Base-by-base conservation (phyloP, 2,797 vertebrate genomes). In the Cirrhinus mrigala region DNA sequence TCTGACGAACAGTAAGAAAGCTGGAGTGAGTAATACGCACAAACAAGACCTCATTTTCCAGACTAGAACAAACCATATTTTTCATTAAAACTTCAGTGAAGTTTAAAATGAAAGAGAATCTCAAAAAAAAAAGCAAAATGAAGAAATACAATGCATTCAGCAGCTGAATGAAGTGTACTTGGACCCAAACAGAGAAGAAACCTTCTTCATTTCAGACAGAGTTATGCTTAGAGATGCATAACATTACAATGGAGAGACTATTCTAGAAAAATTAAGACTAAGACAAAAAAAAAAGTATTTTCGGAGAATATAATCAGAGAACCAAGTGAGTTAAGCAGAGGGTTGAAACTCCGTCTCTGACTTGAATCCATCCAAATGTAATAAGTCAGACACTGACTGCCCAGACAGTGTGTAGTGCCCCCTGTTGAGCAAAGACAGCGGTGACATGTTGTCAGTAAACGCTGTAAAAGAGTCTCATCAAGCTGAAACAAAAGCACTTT, bases 361-460 rank as follows among this genome's bases (percentile, higher is more conserved):
- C 81, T 82, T 62, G 20, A 77, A 77, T 44, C 29, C 11, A 78
- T 58, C 8, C 40, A n/a, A 52, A 71, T 46, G 24, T 60, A 71
- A n/a, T 7, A 68, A 68, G 14, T 22, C 18, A 29, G 24, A 69
- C 3, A 0, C 27, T 14, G 58, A 75, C n/a, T 44, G 54, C 58
- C 56, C 6, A 14, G 60, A 68, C 69, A 74, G 68, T 29, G 54
- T 71, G 24, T 33, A 73, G 71, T 40, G 77, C 81, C 84, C 83
- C 66, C 88, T 85, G 75, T 76, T 81, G 86, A 60, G 40, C 82
- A 86, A 7, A 79, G 24, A 79, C 16, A 14, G n/a, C 12, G 7
- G 14, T 18, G 44, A 40, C 46, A 50, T 20, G 40, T 64, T n/a
- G 44, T 73, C 10, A 29, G 48, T 29, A 15, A 58, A 69, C 1